Base-by-base conservation (phyloP, 1,140 invertebrate genomes). In the Amphibalanus amphitrite region DNA sequence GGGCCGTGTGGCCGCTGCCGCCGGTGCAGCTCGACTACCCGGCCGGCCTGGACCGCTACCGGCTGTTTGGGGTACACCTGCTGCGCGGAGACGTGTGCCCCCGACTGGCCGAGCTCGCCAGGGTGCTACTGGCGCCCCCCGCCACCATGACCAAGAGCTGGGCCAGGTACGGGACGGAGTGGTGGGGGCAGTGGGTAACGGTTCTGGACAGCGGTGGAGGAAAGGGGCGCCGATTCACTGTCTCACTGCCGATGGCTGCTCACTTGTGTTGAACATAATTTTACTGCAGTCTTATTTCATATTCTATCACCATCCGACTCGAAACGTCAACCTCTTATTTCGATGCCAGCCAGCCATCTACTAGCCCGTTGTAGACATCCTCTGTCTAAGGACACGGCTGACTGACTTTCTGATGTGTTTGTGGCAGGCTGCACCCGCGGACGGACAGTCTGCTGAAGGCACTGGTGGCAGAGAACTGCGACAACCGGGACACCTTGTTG, bases 41-140 rank as follows among this genome's bases (percentile, higher is more conserved):
- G 65, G 65, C 28, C 65, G 65, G 65, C 15, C 26, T 67, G 26
- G 65, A 67, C n/a, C 65, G 65, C n/a, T 67, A 67, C 28, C 65
- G 65, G 26, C 65, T 26, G 26, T 67, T 67, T 17, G 65, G n/a
- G n/a, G 28, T 67, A 3, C 65, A 67, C 28, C 26, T 67, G 65
- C 28, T 67, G 65, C 28, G 10, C 10, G 65, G 65, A 10, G 23
- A 67, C 26, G 65, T 67, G 17, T 26, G n/a, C n/a, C 26, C 28
- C n/a, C 3, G 3, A 26, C 65, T 67, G 65, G 23, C n/a, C 15
- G 65, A 67, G 65, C 28, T 67, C 23, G 26, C 10, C 26, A 28
- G 10, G 28, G 26, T 28, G 28, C 28, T 67, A 26, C 65, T 67
- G 17, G 65, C 65, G n/a, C 65, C 65, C 17, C 26, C 65, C 3